Percentiles rank a stretch among this genome's conserved stretches.
These are phyloP conservation scores for Drosophila simulans DNA, from an alignment of 1,140 invertebrate species.

Conservation along the genomic window DNA sequence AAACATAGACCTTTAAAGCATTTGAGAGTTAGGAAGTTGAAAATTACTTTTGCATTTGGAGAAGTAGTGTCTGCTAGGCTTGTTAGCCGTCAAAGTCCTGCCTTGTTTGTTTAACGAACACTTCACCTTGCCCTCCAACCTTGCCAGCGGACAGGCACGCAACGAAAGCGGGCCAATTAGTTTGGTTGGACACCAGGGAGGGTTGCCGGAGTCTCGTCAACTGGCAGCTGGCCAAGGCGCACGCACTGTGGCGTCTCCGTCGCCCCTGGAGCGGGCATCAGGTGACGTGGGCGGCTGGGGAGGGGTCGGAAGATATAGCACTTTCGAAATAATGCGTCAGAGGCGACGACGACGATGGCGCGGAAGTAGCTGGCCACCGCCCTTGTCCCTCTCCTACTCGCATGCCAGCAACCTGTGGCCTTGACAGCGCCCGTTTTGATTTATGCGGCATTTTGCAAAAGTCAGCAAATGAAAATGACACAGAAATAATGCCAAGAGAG, in stretches of 20 bases:
- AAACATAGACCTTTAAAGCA: no score
- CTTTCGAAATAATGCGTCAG: conserved; percentile 35
- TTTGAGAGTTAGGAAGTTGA: no score
- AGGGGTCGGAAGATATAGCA: not conserved
- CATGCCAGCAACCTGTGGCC: conserved; percentile 11
- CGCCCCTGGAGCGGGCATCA: conserved; percentile 19
- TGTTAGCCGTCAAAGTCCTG: not conserved
- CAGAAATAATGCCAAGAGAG: conserved; percentile 47
- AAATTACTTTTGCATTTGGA: not conserved
- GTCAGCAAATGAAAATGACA: conserved; percentile 81
- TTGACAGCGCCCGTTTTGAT: conserved; percentile 63
- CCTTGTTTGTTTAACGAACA: conserved; percentile 3
- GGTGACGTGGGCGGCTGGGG: conserved; percentile 17
- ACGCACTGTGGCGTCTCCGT: conserved; percentile 42
- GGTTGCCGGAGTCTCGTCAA: conserved; percentile 1
- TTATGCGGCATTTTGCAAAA: conserved; percentile 76
- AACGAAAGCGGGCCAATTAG: conserved; percentile 52
- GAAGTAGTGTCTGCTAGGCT: not conserved
- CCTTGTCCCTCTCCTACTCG: not conserved
- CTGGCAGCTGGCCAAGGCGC: conserved; percentile 56
- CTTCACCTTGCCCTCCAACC: conserved; percentile 23
- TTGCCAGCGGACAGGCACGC: conserved; percentile 33
- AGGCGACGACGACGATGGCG: conserved; percentile 35
- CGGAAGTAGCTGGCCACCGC: conserved; percentile 38
- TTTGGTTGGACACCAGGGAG: conserved; percentile 4